Conservation (phyloP, 1,140 invertebrate species). For the Ceratitis capitata region DNA sequence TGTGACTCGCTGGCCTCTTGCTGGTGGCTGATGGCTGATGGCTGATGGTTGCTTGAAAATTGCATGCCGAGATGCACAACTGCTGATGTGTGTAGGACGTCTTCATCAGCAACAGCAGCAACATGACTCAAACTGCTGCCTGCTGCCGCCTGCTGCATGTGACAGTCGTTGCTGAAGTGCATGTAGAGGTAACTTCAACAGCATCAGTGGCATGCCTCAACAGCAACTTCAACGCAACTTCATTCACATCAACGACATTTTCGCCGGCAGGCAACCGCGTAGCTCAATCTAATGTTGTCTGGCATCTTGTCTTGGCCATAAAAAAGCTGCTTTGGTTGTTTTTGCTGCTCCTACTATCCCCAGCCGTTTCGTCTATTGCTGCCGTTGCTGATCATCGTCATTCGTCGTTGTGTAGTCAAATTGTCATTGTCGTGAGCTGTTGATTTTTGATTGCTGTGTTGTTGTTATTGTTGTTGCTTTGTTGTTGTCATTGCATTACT, state of each 20-base stretch:
- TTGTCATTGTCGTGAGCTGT: background rate
- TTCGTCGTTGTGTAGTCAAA: background rate
- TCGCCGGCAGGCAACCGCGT: background rate
- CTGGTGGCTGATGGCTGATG: background rate
- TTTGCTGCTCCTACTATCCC: too few relatives aligned
- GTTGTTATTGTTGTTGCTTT: background rate
- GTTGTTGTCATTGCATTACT: background rate
- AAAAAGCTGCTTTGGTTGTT: background rate
- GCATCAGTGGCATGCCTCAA: background rate
- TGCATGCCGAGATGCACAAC: constrained; percentile 31
- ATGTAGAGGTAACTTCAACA: background rate
- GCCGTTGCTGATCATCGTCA: background rate
- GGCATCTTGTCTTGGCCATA: background rate
- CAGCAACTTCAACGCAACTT: background rate
- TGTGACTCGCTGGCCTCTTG: background rate
- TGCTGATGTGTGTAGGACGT: constrained; percentile 31
- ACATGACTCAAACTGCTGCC: background rate
- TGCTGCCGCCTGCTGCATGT: background rate
- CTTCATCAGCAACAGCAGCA: background rate
- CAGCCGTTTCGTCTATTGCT: too few relatives aligned
- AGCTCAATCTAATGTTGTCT: background rate
- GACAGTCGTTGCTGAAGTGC: background rate
- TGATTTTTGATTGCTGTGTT: constrained; percentile 5
- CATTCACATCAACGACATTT: background rate
- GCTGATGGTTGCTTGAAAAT: too few relatives aligned